Percentiles rank a stretch among this genome's conserved stretches.
These are phyloP conservation scores for Aurelia sp. DNA, from an alignment of 30 jellyfish, hydroid and myxozoan species.

Conservation along the genomic window DNA sequence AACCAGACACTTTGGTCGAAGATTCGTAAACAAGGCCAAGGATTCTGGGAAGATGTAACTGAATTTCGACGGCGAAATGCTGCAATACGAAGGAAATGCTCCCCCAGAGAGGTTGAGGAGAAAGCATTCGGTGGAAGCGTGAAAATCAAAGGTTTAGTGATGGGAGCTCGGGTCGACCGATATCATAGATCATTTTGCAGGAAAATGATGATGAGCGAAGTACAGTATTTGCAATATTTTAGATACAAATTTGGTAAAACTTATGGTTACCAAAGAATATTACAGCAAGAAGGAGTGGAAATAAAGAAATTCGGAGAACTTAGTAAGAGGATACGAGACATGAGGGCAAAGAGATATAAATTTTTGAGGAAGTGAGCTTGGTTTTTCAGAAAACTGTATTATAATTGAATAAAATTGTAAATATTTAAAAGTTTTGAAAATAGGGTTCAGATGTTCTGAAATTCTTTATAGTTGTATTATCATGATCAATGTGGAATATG, in stretches of 20 bases:
- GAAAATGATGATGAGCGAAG: conserved; percentile 87
- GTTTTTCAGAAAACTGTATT: too few relatives aligned
- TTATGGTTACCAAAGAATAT: conserved; percentile 81
- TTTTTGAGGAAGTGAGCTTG: neutral
- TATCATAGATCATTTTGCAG: conserved; percentile 81
- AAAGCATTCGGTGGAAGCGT: conserved; percentile 77
- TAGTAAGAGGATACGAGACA: conserved; percentile 20
- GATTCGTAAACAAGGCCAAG: conserved; percentile 65
- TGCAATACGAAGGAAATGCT: conserved; percentile 61
- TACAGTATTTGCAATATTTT: conserved; percentile 79
- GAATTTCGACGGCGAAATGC: conserved; percentile 76
- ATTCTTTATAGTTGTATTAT: too few relatives aligned
- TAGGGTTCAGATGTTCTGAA: too few relatives aligned
- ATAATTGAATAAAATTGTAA: too few relatives aligned
- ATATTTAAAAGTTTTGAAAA: too few relatives aligned
- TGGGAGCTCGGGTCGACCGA: conserved; percentile 85
- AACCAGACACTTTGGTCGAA: conserved; percentile 90
- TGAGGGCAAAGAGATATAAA: neutral
- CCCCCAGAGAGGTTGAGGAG: conserved; percentile 81
- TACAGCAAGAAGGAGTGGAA: conserved; percentile 78
- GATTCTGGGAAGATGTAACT: conserved; percentile 86
- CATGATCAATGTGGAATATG: too few relatives aligned
- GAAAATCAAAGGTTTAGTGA: conserved; percentile 62
- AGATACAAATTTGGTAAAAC: conserved; percentile 80
- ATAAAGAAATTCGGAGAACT: conserved; percentile 42